Conservation (phyloP, 2,113 vertebrate genomes). For the Macroglossus sobrinus region DNA sequence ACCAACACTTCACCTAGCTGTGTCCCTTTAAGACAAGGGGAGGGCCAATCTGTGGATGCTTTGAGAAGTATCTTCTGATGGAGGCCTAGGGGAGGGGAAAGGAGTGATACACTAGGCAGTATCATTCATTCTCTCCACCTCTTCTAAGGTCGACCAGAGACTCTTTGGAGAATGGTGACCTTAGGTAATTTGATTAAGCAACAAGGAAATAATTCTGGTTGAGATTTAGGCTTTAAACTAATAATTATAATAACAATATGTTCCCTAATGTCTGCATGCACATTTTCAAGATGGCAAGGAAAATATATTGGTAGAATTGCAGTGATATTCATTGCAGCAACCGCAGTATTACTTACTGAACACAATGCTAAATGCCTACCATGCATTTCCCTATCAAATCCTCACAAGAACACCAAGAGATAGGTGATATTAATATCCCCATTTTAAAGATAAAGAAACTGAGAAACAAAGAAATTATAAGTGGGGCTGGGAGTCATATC, state of each 20-base stretch:
- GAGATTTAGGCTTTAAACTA: not conserved
- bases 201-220: not conserved
- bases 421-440: not conserved
- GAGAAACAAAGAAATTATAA: not conserved
- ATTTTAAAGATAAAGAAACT: not conserved
- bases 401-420: not conserved
- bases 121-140: not conserved
- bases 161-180: not conserved
- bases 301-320: not conserved
- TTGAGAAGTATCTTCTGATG: not conserved
- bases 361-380: accelerated
- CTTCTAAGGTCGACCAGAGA: not conserved
- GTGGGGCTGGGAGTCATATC: too few species aligned
- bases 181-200: not conserved
- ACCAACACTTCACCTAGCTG: not conserved
- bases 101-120: accelerated
- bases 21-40: not conserved
- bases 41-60: not conserved
- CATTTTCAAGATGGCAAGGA: not conserved
- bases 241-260: not conserved
- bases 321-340: not conserved
- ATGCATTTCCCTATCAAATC: not conserved
- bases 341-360: too few species aligned
- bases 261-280: not conserved
- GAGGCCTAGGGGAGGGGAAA: not conserved